Evolutionary conservation across 2,113 vertebrate species (phyloP), one percentile per base, ranked within the genome.

Genomic region (Peromyscus leucopus): DNA sequence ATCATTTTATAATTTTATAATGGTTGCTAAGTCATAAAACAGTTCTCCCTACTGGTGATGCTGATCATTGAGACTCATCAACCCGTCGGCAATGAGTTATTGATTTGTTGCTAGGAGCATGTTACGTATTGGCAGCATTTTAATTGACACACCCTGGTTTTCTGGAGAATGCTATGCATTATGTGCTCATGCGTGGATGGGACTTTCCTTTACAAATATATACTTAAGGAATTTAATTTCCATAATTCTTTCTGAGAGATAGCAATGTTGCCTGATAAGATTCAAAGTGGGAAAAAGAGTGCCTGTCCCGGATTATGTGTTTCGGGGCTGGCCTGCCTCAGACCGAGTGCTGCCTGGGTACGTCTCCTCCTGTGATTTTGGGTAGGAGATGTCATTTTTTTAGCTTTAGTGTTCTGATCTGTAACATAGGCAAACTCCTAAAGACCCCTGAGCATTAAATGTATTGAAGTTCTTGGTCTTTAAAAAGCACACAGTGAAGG

Each of bases 11-110:
- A 75, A 11, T 1, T n/a, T 5, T 76, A 76, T 75, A 80, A 94
- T 75, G 72, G 65, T 63, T 75, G 10, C 55, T 87, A 59, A 79
- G 71, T 72, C 76, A 89, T 86, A 69, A 96, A 93, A 31, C 83
- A 57, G 87, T 87, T 92, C 24, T 82, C 12, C 8, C 13, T 76
- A 33, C 10, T 85, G 17, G 19, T 87, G 16, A 39, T 61, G 1
- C 26, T 61, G 31, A 21, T 89, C 46, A 82, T 78, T 69, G 59
- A 79, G 71, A 94, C 28, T 88, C 31, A 65, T n/a, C 24, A 7
- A 16, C 12, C 15, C 24, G 61, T 74, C 51, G 74, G 31, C 55
- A 39, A 46, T 11, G 51, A 21, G 42, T 78, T 89, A 63, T 39
- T 82, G 55, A 71, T 46, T 84, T 93, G 75, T 48, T 88, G 42